Evolutionary conservation across 1,140 invertebrate species (phyloP).

Genomic region (Bathynomus jamesi): DNA sequence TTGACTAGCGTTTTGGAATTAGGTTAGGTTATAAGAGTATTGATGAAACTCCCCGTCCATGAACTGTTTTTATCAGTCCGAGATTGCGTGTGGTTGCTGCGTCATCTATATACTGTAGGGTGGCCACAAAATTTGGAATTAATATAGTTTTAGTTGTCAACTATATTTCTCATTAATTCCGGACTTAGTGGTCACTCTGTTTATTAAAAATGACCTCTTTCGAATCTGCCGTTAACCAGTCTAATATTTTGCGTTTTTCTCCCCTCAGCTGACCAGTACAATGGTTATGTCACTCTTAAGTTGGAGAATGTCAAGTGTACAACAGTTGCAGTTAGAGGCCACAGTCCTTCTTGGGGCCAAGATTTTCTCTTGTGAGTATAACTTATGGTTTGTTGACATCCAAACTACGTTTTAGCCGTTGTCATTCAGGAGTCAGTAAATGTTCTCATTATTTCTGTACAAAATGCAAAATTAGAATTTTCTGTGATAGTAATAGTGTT

Average conservation of each 20-base stretch:
- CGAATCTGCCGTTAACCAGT: background rate
- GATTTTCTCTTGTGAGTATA: conserved; percentile 95
- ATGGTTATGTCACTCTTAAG: conserved; percentile 90
- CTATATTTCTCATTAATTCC: too few relatives aligned
- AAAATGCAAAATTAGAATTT: background rate
- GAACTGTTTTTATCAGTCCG: too few relatives aligned
- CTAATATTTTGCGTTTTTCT: background rate
- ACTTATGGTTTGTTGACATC: too few relatives aligned
- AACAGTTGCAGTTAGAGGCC: conserved; percentile 90
- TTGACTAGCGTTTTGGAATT: too few relatives aligned
- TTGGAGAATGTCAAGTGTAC: conserved; percentile 97
- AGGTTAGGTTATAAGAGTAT: too few relatives aligned
- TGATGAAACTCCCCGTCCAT: too few relatives aligned
- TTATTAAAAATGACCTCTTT: background rate
- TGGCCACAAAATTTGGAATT: background rate
- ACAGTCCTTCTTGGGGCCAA: conserved; percentile 92
- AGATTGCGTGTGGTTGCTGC: too few relatives aligned
- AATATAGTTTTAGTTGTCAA: background rate
- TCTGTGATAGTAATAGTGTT: conserved; percentile 5
- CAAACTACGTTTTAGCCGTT: too few relatives aligned
- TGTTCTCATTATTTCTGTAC: background rate
- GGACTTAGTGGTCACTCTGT: background rate
- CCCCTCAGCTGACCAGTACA: conserved; percentile 63
- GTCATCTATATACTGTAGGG: too few relatives aligned
- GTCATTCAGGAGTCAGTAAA: too few relatives aligned